Evolutionary conservation across 2,113 vertebrate species (phyloP).

Genomic region (Trogon melanurus): DNA sequence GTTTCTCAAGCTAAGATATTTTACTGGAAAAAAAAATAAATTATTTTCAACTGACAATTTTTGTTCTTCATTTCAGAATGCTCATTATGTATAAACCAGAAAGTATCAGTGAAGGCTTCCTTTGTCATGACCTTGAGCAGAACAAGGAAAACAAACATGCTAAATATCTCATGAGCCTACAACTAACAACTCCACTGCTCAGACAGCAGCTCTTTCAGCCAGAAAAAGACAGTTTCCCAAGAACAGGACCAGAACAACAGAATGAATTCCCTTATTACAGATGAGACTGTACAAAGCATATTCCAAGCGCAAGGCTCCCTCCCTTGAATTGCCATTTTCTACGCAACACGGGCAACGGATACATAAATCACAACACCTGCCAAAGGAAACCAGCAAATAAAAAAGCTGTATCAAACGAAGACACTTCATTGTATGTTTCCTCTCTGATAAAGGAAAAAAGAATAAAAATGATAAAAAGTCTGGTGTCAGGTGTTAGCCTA

Average conservation of each 20-base stretch:
- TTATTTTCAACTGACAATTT: neutral
- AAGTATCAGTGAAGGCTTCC: neutral
- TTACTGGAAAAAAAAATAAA: neutral
- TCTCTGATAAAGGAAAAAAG: neutral
- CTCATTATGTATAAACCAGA: neutral
- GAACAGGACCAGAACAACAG: neutral
- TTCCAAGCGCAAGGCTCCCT: neutral
- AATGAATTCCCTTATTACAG: neutral
- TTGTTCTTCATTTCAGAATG: neutral
- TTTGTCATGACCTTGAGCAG: neutral
- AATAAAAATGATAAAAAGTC: neutral
- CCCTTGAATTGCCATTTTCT: neutral
- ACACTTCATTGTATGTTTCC: neutral
- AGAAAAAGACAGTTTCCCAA: neutral
- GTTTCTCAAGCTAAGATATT: neutral
- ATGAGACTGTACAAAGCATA: neutral
- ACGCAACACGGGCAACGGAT: neutral
- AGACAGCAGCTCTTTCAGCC: neutral
- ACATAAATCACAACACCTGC: neutral
- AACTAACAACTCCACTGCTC: neutral
- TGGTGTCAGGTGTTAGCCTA: neutral
- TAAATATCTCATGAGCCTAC: neutral
- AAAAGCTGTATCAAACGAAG: neutral
- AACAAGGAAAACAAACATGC: neutral
- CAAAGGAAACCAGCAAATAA: neutral